Percentiles rank a stretch among this genome's conserved stretches.
phyloP scores from a whole-genome alignment of 2,888 invertebrate genomes.

The Gibbula magus region DNA sequence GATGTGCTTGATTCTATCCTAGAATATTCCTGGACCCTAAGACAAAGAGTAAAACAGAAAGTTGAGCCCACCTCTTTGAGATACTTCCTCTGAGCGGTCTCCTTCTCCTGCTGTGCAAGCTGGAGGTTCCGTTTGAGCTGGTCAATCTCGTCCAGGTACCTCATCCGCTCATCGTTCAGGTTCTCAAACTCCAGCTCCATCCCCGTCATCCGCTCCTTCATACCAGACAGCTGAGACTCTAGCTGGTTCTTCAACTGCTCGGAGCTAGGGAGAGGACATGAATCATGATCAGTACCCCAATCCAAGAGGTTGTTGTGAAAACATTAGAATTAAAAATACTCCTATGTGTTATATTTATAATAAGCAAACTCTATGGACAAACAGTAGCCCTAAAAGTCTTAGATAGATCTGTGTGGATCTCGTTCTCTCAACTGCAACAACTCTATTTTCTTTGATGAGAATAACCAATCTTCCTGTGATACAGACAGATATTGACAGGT shows the following conservation, averaged over 20 bases:
- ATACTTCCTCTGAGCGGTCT: constrained; percentile 66
- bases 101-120: constrained; percentile 65
- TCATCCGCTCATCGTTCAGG: constrained; percentile 64
- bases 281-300: background rate
- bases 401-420: too few relatives aligned
- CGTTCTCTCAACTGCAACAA: too few relatives aligned
- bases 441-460: too few relatives aligned
- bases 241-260: constrained; percentile 61
- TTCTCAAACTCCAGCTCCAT: constrained; percentile 67
- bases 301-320: background rate
- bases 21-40: too few relatives aligned
- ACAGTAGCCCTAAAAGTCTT: too few relatives aligned
- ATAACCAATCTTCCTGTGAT: too few relatives aligned
- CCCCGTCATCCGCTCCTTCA: constrained; percentile 60
- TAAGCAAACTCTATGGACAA: too few relatives aligned
- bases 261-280: constrained; percentile 42
- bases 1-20: too few relatives aligned
- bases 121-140: constrained; percentile 64
- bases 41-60: too few relatives aligned
- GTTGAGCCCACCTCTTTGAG: constrained; percentile 64
- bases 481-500: too few relatives aligned
- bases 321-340: background rate
- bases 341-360: background rate
- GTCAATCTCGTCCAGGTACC: constrained; percentile 63
- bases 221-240: constrained; percentile 56